A percentile compares a stretch with the other conserved stretches of the same genome.
Evolutionary conservation across 1,140 invertebrate genomes (phyloP).

Genomic region (Brachionus angularis): DNA sequence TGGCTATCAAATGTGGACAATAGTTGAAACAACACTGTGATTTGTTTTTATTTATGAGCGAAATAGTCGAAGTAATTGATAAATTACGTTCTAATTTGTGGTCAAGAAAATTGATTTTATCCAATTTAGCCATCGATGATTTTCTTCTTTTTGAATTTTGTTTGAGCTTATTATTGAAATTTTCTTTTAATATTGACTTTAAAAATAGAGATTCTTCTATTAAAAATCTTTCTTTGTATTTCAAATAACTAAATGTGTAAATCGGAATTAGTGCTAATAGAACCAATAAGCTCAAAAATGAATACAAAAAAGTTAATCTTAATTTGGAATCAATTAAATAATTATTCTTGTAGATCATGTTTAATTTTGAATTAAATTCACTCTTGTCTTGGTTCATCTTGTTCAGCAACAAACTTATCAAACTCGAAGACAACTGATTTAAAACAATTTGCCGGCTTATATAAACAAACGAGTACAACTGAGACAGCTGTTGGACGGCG

Average conservation of each 20-base stretch:
- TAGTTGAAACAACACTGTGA: slow-evolving; percentile 23
- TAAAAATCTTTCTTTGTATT: slow-evolving; percentile 16
- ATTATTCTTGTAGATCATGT: not conserved
- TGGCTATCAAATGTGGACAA: slow-evolving; percentile 35
- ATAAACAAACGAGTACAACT: slow-evolving; percentile 16
- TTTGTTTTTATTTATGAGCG: not conserved
- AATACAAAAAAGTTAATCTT: not conserved
- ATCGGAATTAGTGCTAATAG: not conserved
- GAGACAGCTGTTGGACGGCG: slow-evolving; percentile 14
- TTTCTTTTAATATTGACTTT: not conserved
- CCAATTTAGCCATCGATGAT: not conserved
- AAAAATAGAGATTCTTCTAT: slow-evolving; percentile 11
- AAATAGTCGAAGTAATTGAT: not conserved
- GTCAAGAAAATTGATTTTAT: not conserved
- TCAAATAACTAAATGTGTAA: slow-evolving; percentile 24
- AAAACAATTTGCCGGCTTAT: slow-evolving; percentile 5
- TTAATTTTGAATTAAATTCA: not conserved
- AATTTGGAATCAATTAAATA: no score
- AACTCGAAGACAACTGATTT: not conserved
- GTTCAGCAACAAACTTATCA: not conserved
- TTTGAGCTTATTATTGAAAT: not conserved
- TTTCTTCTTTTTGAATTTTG: not conserved
- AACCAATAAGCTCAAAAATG: slow-evolving; percentile 10
- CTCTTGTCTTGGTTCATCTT: not conserved
- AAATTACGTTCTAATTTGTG: not conserved